phyloP scores from a whole-genome alignment of 2,888 invertebrate species.

The Tetheella fluctuosa region DNA sequence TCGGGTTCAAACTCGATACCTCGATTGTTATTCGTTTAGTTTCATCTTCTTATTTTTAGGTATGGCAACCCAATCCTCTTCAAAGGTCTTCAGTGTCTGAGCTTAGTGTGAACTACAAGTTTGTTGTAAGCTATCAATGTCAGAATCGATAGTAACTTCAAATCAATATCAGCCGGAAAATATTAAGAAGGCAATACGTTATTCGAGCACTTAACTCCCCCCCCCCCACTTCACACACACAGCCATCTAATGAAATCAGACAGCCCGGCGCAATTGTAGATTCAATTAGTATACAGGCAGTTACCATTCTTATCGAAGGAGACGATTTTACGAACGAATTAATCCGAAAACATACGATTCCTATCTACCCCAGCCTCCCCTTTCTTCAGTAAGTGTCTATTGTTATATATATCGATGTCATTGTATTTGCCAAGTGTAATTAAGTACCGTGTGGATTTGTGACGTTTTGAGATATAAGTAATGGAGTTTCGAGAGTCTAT shows the following conservation, averaged over 20 bases:
- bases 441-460: constrained; percentile 70
- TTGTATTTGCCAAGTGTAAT: constrained; percentile 80
- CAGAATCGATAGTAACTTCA: neutral
- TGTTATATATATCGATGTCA: constrained; percentile 68
- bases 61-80: too few species aligned
- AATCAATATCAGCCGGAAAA: neutral
- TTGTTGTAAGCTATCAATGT: too few species aligned
- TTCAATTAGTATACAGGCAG: constrained; percentile 82
- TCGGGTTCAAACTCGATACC: too few species aligned
- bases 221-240: constrained; percentile 52
- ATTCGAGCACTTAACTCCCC: constrained; percentile 38
- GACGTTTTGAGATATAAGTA: constrained; percentile 33
- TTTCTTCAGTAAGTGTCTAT: constrained; percentile 50
- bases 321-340: constrained; percentile 85
- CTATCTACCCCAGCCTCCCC: constrained; percentile 74
- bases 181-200: neutral
- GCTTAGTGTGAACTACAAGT: too few species aligned
- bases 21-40: too few species aligned
- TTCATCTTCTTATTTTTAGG: too few species aligned
- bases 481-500: neutral
- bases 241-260: constrained; percentile 79
- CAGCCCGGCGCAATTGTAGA: constrained; percentile 81
- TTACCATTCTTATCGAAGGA: constrained; percentile 82
- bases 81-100: too few species aligned
- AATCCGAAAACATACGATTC: constrained; percentile 84